phyloP scores from a whole-genome alignment of 2,797 vertebrate species.

The Benthosema pterotum region DNA sequence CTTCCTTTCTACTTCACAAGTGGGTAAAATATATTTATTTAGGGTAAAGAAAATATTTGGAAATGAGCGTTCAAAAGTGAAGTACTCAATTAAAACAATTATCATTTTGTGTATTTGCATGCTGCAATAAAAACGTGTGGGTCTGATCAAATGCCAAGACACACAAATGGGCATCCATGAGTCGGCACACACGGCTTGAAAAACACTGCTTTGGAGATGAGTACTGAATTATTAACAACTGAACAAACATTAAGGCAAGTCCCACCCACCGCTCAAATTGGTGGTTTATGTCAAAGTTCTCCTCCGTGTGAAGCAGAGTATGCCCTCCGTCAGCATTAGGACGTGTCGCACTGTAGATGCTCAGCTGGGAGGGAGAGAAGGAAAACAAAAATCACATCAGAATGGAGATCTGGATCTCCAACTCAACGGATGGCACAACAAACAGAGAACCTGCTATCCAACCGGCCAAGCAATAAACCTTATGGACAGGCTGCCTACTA shows the following conservation, averaged over 20 bases:
- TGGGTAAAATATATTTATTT: too few species aligned
- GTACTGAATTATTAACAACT: not conserved
- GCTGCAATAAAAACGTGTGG: not conserved
- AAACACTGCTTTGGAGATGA: not conserved
- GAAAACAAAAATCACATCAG: not conserved
- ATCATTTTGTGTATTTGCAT: not conserved
- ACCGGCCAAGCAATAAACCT: not conserved
- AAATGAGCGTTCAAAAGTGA: too few species aligned
- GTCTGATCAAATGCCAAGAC: not conserved
- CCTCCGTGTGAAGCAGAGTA: conserved; percentile 90
- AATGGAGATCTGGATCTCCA: not conserved
- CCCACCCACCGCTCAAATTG: conserved; percentile 90
- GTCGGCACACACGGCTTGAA: not conserved
- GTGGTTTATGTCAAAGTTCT: conserved; percentile 89
- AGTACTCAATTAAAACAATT: too few species aligned
- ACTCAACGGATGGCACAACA: not conserved
- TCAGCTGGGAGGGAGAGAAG: conserved; percentile 78
- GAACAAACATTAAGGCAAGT: not conserved
- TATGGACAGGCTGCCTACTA: not conserved
- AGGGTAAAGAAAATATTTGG: too few species aligned
- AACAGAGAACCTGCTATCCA: not conserved
- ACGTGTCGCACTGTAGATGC: conserved; percentile 86
- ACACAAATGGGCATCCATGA: not conserved
- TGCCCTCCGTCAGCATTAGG: conserved; percentile 89
- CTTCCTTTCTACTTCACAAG: too few species aligned